Base-by-base conservation (phyloP, 2,113 vertebrate species). In the Beaufortia kweichowensis region DNA sequence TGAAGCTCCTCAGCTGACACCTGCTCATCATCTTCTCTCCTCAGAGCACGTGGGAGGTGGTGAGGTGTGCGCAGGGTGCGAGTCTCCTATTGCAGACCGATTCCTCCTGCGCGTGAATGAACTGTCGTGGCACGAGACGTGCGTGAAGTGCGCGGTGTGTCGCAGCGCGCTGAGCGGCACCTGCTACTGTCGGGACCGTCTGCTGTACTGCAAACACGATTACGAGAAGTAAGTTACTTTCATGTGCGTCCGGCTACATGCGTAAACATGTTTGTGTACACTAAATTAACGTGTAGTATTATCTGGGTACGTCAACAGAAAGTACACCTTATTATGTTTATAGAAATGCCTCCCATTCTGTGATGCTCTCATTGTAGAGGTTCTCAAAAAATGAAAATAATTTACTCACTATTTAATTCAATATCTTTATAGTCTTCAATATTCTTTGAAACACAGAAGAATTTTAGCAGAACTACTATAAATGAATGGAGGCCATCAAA, bases 161-260 rank as follows among this genome's bases (percentile, higher is more conserved):
- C 85, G 92, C 81, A 94, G 93, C 80, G 88, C 89, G 0, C 94
- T 96, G 57, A 88, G 91, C 1, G 94, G 94, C 41, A 94, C 91
- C 75, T 96, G 95, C 86, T 96, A 94, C 89, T 93, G 91, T 46
- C 91, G 93, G 70, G 91, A 96, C 88, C 90, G 93, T 15, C 92
- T 93, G 81, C 92, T 95, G 24, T 96, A 95, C 90, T 96, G 95
- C 91, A 95, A 94, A 33, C 94, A 92, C 23, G 95, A 96, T 91
- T 96, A 96, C 41, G 93, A 96, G 78, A 96, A 95, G 95, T 96
- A 92, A 93, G 81, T 11, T 35, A 28, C 23, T 57, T 57, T 21
- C 10, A 23, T 15, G 17, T 57, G n/a, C 29, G 29, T 65, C 5
- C 33, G 3, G 33, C 33, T 35, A 35, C 33, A 35, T 35, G 33